Base-by-base conservation (phyloP, 2,113 vertebrate species). In the Grammomys surdaster region DNA sequence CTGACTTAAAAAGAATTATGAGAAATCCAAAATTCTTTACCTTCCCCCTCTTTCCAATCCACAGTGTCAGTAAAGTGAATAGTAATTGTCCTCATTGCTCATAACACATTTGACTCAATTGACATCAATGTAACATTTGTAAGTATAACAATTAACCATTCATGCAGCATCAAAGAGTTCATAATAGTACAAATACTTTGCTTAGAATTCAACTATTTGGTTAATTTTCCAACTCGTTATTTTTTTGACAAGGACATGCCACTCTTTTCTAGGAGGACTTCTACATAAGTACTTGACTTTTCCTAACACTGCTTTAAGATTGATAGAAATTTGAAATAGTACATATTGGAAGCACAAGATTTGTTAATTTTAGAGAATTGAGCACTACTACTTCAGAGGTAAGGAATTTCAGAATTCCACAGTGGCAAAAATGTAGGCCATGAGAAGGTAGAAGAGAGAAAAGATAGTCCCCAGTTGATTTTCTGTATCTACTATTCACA, bases 191-290 rank as follows among this genome's bases (percentile, higher is more conserved):
- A 5, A 91, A 75, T 12, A 58, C 77, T 84, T 95, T 84, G 24
- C 31, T 43, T 48, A 20, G 88, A 12, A 31, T 31, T 91, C 69
- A 43, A 81, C 4, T 14, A 46, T 85, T 92, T 67, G 19, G 6
- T 85, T 70, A 73, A 33, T 89, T 80, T 90, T 80, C 58, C 69
- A 94, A 33, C 3, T 56, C n/a, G 1, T 17, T 73, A 73, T 90
- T 56, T 56, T 72, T 24, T n/a, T 80, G 65, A n/a, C 3, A 58
- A 36, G 36, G 86, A 70, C 48, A 89, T 54, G 24, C 0, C 19
- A 16, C 9, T 28, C 12, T 51, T 96, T 92, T 78, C 56, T 70
- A 85, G 24, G 65, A 10, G 70, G 91, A 76, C 51, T 73, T 88
- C 69, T 73, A 60, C 51, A 46, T 2, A 73, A 90, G n/a, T 13